Conservation (phyloP, 2,797 vertebrate genomes). For the Potorous gilbertii region DNA sequence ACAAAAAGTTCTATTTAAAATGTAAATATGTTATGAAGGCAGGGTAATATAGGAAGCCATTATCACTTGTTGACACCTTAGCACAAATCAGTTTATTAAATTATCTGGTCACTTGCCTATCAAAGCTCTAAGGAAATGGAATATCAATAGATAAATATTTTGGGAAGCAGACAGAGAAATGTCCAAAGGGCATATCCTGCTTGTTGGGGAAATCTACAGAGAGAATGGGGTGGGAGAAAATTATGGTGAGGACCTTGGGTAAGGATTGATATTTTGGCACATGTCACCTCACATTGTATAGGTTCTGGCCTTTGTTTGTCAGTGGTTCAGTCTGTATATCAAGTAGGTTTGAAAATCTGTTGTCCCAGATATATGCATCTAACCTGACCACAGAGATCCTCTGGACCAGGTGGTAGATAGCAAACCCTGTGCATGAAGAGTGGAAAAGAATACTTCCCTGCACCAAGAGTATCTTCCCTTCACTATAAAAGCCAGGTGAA, state of each 20-base stretch:
- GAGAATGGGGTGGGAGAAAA: not conserved
- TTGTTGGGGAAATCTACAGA: slow-evolving; percentile 4
- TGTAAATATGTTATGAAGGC: not conserved
- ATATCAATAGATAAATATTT: not conserved
- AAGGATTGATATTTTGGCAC: not conserved
- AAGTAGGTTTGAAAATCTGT: not conserved
- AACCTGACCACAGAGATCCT: not conserved
- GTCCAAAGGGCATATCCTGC: not conserved
- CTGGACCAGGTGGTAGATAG: not conserved
- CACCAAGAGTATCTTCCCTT: not conserved
- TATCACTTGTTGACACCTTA: not conserved
- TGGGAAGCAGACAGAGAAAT: not conserved
- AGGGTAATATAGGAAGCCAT: not conserved
- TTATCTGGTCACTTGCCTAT: not conserved
- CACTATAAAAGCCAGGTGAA: not conserved
- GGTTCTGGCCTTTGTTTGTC: not conserved
- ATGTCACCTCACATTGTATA: not conserved
- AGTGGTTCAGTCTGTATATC: not conserved
- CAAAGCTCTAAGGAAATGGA: not conserved
- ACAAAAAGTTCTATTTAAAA: not conserved
- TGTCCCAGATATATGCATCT: not conserved
- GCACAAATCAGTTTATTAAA: not conserved
- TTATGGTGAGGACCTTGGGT: not conserved
- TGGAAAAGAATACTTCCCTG: not conserved
- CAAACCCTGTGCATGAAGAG: not conserved